Evolutionary conservation across 2,888 invertebrate genomes (phyloP).

Genomic region (Venustoraphidia nigricollis): DNA sequence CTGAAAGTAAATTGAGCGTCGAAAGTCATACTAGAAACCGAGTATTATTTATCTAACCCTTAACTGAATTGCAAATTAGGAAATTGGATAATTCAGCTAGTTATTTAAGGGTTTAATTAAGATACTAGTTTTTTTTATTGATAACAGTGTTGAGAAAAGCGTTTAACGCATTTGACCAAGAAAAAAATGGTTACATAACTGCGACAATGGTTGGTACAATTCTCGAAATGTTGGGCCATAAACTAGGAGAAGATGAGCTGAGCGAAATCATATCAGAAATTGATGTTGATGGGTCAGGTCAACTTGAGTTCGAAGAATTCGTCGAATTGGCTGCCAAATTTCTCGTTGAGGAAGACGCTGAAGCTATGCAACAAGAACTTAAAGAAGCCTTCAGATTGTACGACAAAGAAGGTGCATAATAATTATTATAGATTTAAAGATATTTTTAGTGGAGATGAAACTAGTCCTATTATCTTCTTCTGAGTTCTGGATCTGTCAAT

Average conservation of each 20-base stretch:
- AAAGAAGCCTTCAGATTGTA: conserved; percentile 92
- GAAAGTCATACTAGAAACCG: too few species aligned
- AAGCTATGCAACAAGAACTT: conserved; percentile 76
- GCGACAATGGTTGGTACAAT: conserved; percentile 75
- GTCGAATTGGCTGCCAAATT: conserved; percentile 73
- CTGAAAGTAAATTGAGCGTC: too few species aligned
- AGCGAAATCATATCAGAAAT: conserved; percentile 72
- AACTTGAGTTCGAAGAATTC: conserved; percentile 82
- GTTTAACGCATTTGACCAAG: conserved; percentile 83
- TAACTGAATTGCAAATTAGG: too few species aligned
- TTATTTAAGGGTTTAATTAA: too few species aligned
- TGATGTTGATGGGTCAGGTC: conserved; percentile 71
- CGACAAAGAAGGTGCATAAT: conserved; percentile 65
- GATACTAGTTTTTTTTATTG: neutral
- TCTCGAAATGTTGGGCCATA: conserved; percentile 78
- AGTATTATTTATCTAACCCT: too few species aligned
- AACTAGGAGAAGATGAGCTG: conserved; percentile 63
- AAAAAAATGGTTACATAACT: conserved; percentile 69
- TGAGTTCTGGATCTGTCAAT: too few species aligned
- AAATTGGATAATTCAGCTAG: too few species aligned
- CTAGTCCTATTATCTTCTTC: too few species aligned
- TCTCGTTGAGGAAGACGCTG: conserved; percentile 75
- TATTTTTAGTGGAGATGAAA: too few species aligned
- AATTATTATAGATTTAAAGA: too few species aligned
- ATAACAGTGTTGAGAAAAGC: conserved; percentile 69